phyloP scores from a whole-genome alignment of 2,797 vertebrate species.

The Loriculus beryllinus region DNA sequence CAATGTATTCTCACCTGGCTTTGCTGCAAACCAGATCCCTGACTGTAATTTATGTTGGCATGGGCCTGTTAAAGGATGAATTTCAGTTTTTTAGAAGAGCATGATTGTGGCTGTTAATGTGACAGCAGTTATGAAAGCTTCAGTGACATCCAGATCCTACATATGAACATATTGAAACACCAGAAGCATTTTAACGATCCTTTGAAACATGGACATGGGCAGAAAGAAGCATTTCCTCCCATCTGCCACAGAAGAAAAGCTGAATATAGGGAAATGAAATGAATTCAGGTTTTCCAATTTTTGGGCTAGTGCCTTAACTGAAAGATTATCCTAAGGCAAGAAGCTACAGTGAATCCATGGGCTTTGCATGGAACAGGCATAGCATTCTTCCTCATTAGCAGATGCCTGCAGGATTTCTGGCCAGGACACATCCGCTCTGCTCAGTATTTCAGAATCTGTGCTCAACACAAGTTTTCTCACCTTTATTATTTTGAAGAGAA shows the following conservation, averaged over 20 bases:
- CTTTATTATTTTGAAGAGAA: not conserved
- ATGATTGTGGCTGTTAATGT: not conserved
- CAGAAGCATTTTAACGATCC: not conserved
- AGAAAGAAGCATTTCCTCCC: not conserved
- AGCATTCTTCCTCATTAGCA: not conserved
- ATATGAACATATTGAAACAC: not conserved
- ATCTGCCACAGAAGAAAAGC: not conserved
- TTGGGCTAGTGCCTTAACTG: not conserved
- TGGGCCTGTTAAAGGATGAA: not conserved
- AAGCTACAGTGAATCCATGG: not conserved
- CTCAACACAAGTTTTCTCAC: not conserved
- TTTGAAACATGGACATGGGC: not conserved
- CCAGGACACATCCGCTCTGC: not conserved
- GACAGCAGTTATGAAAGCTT: not conserved
- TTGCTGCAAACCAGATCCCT: not conserved
- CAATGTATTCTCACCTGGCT: not conserved
- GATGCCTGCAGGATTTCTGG: not conserved
- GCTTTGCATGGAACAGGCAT: not conserved
- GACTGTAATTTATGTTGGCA: not conserved
- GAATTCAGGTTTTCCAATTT: not conserved
- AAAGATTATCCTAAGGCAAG: not conserved
- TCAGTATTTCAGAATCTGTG: not conserved
- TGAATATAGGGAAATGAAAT: not conserved
- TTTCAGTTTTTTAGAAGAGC: not conserved
- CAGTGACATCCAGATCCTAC: not conserved